These are phyloP conservation scores for Drosophila littoralis DNA, from an alignment of 1,140 invertebrate species.

Conservation along the genomic window DNA sequence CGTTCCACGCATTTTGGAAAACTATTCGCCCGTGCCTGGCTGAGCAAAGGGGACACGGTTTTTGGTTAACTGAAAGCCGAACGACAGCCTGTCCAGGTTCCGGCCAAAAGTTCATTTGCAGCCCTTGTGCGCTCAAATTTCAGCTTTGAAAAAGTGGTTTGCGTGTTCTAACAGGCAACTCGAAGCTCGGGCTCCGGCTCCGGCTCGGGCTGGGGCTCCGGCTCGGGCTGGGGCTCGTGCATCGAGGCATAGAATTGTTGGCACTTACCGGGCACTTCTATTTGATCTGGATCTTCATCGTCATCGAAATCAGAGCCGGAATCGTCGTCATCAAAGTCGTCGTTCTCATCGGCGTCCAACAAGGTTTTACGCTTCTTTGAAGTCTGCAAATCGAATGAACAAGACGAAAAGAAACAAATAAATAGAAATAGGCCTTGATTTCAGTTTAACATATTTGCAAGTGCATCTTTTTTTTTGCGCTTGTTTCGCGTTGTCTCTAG, in stretches of 20 bases:
- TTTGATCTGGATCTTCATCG: conserved; percentile 95
- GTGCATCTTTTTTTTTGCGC: no score
- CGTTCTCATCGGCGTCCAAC: conserved; percentile 68
- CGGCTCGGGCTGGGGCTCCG: no score
- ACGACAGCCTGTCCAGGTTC: conserved; percentile 2
- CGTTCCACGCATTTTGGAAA: no score
- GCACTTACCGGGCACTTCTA: conserved; percentile 92
- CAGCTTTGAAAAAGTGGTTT: background rate
- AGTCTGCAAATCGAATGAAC: conserved; percentile 54
- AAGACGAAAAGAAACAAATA: conserved; percentile 2
- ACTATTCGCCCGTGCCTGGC: no score
- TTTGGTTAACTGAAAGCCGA: no score
- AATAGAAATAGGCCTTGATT: background rate
- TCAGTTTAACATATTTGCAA: no score
- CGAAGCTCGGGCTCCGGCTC: background rate
- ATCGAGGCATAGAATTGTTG: background rate
- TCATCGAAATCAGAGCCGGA: conserved; percentile 93
- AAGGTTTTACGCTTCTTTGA: conserved; percentile 73
- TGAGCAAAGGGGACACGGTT: no score
- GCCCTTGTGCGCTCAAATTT: background rate
- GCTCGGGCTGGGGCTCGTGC: no score
- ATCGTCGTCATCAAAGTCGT: conserved; percentile 87
- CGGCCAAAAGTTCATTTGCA: background rate
- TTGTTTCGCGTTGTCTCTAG: no score
- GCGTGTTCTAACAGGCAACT: background rate